Evolutionary conservation across 1,140 invertebrate species (phyloP).

Genomic region (Theocolax elegans): DNA sequence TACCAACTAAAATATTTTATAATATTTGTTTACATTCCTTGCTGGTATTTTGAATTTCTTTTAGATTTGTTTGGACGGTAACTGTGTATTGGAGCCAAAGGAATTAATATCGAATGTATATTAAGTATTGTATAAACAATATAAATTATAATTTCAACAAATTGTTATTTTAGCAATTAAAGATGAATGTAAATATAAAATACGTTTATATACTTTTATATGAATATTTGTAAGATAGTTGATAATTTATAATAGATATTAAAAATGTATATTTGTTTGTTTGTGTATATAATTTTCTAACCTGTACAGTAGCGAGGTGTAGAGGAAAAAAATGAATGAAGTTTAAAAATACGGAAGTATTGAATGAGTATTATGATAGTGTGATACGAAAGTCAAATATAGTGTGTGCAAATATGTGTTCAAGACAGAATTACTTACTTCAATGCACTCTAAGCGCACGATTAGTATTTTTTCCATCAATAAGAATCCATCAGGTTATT

Average conservation of each 20-base stretch:
- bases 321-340: too few species aligned
- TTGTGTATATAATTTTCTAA: too few species aligned
- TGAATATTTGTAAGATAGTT: not conserved
- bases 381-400: not conserved
- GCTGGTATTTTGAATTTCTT: not conserved
- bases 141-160: too few species aligned
- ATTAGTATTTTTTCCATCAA: slow-evolving; percentile 31
- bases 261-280: too few species aligned
- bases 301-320: too few species aligned
- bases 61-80: slow-evolving; percentile 6
- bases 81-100: not conserved
- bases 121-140: not conserved
- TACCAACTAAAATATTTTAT: not conserved
- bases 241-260: not conserved
- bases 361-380: not conserved
- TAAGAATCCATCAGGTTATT: too few species aligned
- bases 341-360: not conserved
- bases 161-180: not conserved
- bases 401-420: too few species aligned
- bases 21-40: not conserved
- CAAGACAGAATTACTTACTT: slow-evolving; percentile 10
- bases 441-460: slow-evolving; percentile 12
- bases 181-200: not conserved
- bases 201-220: too few species aligned
- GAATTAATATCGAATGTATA: not conserved